Evolutionary conservation across 2,113 vertebrate species (phyloP).

Genomic region (Myodes glareolus): DNA sequence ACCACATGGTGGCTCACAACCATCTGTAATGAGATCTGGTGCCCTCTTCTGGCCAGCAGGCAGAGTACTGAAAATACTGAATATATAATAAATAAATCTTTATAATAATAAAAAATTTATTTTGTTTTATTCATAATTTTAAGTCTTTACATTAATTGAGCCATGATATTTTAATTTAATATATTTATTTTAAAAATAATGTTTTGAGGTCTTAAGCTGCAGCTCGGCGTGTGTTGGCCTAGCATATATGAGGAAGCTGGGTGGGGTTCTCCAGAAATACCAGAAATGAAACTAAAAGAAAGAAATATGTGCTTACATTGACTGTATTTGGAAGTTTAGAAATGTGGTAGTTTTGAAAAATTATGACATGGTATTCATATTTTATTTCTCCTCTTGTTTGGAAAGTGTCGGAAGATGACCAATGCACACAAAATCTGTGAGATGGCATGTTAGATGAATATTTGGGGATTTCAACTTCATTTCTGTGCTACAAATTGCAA

Average conservation of each 20-base stretch:
- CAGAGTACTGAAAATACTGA: too few species aligned
- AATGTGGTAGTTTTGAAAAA: background rate
- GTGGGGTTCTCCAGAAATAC: background rate
- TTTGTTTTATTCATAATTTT: background rate
- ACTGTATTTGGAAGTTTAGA: constrained; percentile 22
- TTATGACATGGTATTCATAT: background rate
- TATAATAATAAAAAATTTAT: too few species aligned
- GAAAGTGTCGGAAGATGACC: background rate
- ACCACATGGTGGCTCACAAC: too few species aligned
- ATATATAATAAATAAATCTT: too few species aligned
- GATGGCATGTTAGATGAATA: constrained; percentile 18
- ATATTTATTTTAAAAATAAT: background rate
- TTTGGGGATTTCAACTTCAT: background rate
- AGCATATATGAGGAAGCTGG: background rate
- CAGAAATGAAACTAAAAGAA: background rate
- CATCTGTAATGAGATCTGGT: too few species aligned
- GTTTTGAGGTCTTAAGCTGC: background rate
- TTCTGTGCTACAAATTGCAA: background rate
- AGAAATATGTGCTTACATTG: constrained; percentile 29
- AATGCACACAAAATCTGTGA: background rate
- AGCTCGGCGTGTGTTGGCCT: background rate
- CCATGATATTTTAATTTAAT: background rate
- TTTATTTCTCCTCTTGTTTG: background rate
- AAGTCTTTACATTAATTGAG: constrained; percentile 30
- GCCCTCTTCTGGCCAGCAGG: too few species aligned